Percentiles rank a stretch among this genome's conserved stretches.
Conservation (phyloP, 2,888 invertebrate species). For the Amblyjoppa fuscipennis region DNA sequence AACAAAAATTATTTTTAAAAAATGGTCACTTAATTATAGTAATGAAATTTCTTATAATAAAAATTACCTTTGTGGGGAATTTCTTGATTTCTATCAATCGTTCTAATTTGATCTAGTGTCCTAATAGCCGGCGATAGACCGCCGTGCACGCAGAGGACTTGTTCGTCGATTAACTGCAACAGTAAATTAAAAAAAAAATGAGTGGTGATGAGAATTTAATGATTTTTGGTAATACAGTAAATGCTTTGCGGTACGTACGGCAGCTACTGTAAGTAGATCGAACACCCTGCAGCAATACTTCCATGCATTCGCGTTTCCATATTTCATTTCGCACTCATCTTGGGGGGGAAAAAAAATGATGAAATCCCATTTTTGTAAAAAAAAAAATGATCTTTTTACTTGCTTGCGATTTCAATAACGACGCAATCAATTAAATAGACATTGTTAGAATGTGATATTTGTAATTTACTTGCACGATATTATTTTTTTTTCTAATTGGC, state of each 20-base stretch:
- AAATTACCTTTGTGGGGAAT: constrained; percentile 96
- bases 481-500: too few species aligned
- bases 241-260: constrained; percentile 88
- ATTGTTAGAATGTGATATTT: too few species aligned
- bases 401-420: too few species aligned
- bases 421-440: too few species aligned
- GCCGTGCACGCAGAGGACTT: constrained; percentile 98
- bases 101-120: constrained; percentile 98
- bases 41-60: not conserved
- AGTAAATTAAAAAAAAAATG: constrained; percentile 52
- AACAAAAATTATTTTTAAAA: too few species aligned
- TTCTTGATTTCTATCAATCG: constrained; percentile 98
- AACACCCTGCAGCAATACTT: constrained; percentile 99
- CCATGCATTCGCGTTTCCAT: constrained; percentile 99
- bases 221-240: constrained; percentile 35
- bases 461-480: too few species aligned
- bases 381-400: too few species aligned
- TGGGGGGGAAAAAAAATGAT: constrained; percentile 73
- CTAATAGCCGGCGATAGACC: constrained; percentile 98
- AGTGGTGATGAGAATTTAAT: not conserved
- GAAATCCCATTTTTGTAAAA: not conserved
- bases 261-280: constrained; percentile 98
- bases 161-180: constrained; percentile 97
- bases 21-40: constrained; percentile 9
- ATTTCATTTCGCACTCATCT: constrained; percentile 99